Evolutionary conservation across 2,113 vertebrate species (phyloP), one percentile per base, ranked within the genome.

Genomic region (Limnothrissa miodon): DNA sequence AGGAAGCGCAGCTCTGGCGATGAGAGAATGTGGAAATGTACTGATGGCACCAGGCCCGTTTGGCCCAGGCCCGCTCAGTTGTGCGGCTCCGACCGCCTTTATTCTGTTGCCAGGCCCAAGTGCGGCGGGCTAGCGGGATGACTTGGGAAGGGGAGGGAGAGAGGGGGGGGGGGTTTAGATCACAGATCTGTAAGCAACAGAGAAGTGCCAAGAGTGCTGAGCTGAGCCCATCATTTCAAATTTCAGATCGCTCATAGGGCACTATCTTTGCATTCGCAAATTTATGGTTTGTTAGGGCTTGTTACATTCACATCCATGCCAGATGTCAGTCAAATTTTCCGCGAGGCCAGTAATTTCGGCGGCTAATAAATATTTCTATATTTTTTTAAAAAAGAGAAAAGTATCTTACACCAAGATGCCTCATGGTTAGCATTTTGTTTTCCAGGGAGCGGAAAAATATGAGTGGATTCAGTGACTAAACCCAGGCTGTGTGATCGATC

Each of bases 101-200:
- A 86, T 94, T 94, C 92, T 85, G 0, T 13, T 90, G 92, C 93
- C 95, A 94, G 91, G 86, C 87, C 84, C 92, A 79, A 91, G 91
- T 88, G 86, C 85, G 87, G 86, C 86, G 81, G 85, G 51, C 45
- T 39, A 79, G 78, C 21, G 56, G 81, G 42, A 74, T 74, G 66
- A 33, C 66, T 74, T 36, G 10, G 9, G 29, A 36, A 66, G 13
- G 66, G 45, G 45, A 7, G 80, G 81, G 87, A 82, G 45, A 6
- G 78, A 80, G 83, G 85, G 84, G 88, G 89, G 87, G 90, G 88
- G 85, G 90, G 81, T 62, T 91, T 84, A 90, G 87, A 92, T 91
- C 90, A 91, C 85, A 36, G 56, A 53, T 45, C 39, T 0, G 39
- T 39, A 88, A 78, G 83, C 84, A 87, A 66, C 83, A 66, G 81